Percentiles rank a stretch among this genome's conserved stretches.
These are phyloP conservation scores for Galleria mellonella DNA, from an alignment of 1,140 invertebrate species.

Conservation along the genomic window DNA sequence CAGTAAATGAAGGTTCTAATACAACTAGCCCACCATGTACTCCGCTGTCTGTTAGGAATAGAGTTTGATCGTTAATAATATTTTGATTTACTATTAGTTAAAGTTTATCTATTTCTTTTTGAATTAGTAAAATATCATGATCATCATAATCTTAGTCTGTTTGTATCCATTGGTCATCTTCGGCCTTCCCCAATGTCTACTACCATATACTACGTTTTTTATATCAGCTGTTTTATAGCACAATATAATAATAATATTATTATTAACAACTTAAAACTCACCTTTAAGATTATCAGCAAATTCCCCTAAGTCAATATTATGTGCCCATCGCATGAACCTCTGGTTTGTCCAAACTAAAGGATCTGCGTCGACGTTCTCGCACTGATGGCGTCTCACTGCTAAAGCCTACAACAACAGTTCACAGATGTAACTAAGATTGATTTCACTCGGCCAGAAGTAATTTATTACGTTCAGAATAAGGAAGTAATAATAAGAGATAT, in stretches of 20 bases:
- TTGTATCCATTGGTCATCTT: no score
- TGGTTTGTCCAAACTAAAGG: conserved; percentile 97
- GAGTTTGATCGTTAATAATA: neutral
- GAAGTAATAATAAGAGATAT: conserved; percentile 25
- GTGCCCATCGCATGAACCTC: conserved; percentile 93
- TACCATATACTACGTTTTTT: no score
- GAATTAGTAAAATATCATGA: no score
- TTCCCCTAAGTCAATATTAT: conserved; percentile 93
- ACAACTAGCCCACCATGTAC: conserved; percentile 95
- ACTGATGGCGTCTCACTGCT: conserved; percentile 89
- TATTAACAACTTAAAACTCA: conserved; percentile 33
- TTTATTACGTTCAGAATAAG: conserved; percentile 13
- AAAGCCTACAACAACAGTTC: conserved; percentile 78
- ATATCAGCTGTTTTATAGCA: no score
- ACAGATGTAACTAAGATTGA: conserved; percentile 15
- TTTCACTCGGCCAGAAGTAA: conserved; percentile 4
- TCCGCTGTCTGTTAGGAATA: conserved; percentile 83
- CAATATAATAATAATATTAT: no score
- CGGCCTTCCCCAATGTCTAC: no score
- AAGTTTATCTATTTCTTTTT: no score
- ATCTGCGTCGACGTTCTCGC: conserved; percentile 90
- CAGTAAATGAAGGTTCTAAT: conserved; percentile 93
- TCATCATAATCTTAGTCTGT: no score
- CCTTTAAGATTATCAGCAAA: conserved; percentile 96
- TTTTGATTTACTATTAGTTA: no score